A percentile compares a stretch with the other conserved stretches of the same genome.
phyloP scores from a whole-genome alignment of 1,140 invertebrate species.

The Pachyrhynchus sulphureomaculatus region DNA sequence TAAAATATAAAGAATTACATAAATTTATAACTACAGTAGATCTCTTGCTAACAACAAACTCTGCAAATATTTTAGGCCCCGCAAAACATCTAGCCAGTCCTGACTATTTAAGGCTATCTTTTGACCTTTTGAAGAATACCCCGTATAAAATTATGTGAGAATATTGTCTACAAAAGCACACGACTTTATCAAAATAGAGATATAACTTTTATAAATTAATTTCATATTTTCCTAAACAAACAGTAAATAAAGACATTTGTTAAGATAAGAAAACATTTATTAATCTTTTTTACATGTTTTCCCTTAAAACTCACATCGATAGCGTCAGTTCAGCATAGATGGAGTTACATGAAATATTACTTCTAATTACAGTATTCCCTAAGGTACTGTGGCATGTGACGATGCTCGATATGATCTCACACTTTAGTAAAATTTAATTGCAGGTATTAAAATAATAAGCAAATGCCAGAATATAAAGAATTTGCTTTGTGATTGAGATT shows the following conservation, averaged over 20 bases:
- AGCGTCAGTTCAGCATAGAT: slow-evolving; percentile 5
- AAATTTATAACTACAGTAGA: too few relatives aligned
- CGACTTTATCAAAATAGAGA: too few relatives aligned
- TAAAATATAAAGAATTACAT: too few relatives aligned
- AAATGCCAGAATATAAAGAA: slow-evolving; percentile 7
- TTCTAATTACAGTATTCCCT: slow-evolving; percentile 17
- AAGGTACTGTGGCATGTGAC: slow-evolving; percentile 10
- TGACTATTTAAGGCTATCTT: too few relatives aligned
- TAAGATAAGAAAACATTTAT: background rate
- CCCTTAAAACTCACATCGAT: slow-evolving; percentile 8
- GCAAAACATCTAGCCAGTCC: too few relatives aligned
- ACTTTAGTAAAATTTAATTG: slow-evolving; percentile 22
- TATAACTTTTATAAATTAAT: too few relatives aligned
- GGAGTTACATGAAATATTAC: slow-evolving; percentile 13
- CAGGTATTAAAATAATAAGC: slow-evolving; percentile 16
- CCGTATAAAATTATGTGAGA: too few relatives aligned
- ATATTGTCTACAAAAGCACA: too few relatives aligned
- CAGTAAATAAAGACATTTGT: slow-evolving; percentile 2
- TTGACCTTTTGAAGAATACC: too few relatives aligned
- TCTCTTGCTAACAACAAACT: too few relatives aligned
- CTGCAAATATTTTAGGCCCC: too few relatives aligned
- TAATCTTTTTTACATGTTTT: background rate
- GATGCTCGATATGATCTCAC: slow-evolving; percentile 18
- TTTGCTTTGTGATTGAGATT: slow-evolving; percentile 15
- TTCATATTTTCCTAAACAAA: too few relatives aligned